Conservation (phyloP, 2,797 vertebrate genomes). For the Muraenolepis orangiensis region DNA sequence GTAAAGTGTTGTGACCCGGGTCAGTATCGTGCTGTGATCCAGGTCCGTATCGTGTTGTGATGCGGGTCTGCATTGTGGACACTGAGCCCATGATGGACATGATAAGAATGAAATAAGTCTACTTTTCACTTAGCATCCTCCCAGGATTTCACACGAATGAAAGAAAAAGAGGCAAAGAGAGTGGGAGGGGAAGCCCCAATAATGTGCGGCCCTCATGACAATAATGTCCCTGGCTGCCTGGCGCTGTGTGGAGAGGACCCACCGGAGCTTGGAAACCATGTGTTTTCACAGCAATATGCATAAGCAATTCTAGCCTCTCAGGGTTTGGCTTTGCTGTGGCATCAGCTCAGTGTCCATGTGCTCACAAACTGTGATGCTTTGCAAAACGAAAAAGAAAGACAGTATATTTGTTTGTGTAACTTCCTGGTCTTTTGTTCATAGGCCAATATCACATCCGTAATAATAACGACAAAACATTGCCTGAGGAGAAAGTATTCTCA, state of each 20-base stretch:
- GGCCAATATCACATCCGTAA: background rate
- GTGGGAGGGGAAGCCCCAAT: conserved; percentile 8
- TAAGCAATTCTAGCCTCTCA: conserved; percentile 46
- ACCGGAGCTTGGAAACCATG: conserved; percentile 42
- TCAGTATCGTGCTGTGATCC: no score
- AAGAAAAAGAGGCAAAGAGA: conserved; percentile 38
- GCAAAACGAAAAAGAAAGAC: background rate
- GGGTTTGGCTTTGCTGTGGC: conserved; percentile 26
- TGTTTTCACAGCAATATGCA: conserved; percentile 45
- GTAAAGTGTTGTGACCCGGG: background rate
- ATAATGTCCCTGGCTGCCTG: conserved; percentile 35
- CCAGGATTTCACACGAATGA: conserved; percentile 55
- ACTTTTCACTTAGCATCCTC: conserved; percentile 25
- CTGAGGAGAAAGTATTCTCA: background rate
- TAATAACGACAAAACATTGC: conserved; percentile 1
- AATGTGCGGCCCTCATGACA: conserved; percentile 31
- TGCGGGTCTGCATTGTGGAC: no score
- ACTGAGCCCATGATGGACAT: no score
- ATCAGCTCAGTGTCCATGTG: conserved; percentile 16
- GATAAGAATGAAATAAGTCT: no score
- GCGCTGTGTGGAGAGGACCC: conserved; percentile 27
- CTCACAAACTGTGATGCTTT: conserved; percentile 4
- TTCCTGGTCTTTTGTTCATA: background rate
- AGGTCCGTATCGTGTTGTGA: no score
- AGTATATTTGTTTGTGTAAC: background rate